phyloP scores from a whole-genome alignment of 2,797 vertebrate species.

The Neosilurus mollespiculum region DNA sequence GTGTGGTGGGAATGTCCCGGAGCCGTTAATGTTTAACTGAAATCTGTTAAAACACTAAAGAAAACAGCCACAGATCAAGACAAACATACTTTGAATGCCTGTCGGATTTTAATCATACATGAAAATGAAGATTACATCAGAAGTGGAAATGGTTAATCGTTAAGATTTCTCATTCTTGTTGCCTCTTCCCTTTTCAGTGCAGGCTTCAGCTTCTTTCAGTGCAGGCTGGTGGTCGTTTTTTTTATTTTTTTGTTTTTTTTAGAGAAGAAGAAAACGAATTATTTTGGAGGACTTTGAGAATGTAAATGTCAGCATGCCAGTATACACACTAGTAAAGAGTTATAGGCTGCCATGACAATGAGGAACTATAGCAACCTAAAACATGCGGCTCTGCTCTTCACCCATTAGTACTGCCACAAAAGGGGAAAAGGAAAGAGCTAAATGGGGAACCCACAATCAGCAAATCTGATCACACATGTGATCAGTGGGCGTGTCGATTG shows the following conservation, averaged over 20 bases:
- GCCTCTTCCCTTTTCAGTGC: not conserved
- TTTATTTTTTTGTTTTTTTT: no score
- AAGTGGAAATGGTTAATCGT: not conserved
- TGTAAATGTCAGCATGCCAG: slow-evolving; percentile 47
- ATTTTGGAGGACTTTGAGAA: slow-evolving; percentile 24
- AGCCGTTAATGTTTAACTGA: slow-evolving; percentile 2
- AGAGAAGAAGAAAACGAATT: slow-evolving; percentile 20
- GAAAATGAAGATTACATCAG: not conserved
- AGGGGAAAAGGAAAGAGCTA: slow-evolving; percentile 2
- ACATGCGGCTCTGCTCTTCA: slow-evolving; percentile 12
- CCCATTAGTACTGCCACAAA: slow-evolving; percentile 11
- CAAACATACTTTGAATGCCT: slow-evolving; percentile 11
- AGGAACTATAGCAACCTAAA: slow-evolving; percentile 46
- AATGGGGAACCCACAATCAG: slow-evolving; percentile 35
- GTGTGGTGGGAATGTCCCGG: not conserved
- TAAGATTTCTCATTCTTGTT: slow-evolving; percentile 4
- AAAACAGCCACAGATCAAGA: slow-evolving; percentile 10
- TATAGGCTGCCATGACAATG: slow-evolving; percentile 49
- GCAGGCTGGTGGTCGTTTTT: slow-evolving; percentile 26
- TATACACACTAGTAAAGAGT: slow-evolving; percentile 49
- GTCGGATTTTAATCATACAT: not conserved
- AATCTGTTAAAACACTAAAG: slow-evolving; percentile 2
- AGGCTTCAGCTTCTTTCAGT: not conserved
- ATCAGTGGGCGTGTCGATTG: slow-evolving; percentile 50
- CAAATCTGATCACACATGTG: slow-evolving; percentile 53